Evolutionary conservation across 2,113 vertebrate genomes (phyloP).

Genomic region (Progne subis): DNA sequence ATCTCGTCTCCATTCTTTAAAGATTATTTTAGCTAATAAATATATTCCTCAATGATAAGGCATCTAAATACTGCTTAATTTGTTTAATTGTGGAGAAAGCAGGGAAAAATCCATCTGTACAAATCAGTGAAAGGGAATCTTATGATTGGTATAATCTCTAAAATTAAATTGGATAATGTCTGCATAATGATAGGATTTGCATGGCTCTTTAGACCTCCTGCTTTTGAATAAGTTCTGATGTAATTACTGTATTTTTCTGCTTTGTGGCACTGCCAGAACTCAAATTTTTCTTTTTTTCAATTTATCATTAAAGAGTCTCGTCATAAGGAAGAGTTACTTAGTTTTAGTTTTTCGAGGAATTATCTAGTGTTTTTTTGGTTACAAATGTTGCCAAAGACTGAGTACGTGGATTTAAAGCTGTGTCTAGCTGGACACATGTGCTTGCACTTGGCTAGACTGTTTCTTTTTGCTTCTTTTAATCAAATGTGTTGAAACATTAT

Average conservation of each 20-base stretch:
- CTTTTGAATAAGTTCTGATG: slow-evolving; percentile 24
- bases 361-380: accelerated
- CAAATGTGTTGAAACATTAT: background rate
- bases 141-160: slow-evolving; percentile 38
- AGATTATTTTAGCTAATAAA: slow-evolving; percentile 37
- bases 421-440: background rate
- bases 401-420: background rate
- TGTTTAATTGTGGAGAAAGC: slow-evolving; percentile 37
- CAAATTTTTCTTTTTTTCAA: background rate
- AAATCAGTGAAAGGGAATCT: slow-evolving; percentile 14
- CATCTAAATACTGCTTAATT: slow-evolving; percentile 50
- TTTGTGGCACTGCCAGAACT: background rate
- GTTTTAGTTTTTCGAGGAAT: background rate
- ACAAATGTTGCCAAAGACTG: background rate
- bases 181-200: slow-evolving; percentile 47
- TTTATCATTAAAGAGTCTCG: background rate
- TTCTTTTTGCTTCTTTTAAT: background rate
- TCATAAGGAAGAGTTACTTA: background rate
- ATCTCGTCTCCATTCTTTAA: background rate
- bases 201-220: slow-evolving; percentile 12
- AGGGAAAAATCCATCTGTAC: slow-evolving; percentile 28
- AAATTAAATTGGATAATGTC: slow-evolving; percentile 54
- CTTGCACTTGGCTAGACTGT: background rate
- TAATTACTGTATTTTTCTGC: slow-evolving; percentile 13
- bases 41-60: slow-evolving; percentile 26